phyloP scores from a whole-genome alignment of 2,888 invertebrate genomes.

The Entomobrya multifasciata region DNA sequence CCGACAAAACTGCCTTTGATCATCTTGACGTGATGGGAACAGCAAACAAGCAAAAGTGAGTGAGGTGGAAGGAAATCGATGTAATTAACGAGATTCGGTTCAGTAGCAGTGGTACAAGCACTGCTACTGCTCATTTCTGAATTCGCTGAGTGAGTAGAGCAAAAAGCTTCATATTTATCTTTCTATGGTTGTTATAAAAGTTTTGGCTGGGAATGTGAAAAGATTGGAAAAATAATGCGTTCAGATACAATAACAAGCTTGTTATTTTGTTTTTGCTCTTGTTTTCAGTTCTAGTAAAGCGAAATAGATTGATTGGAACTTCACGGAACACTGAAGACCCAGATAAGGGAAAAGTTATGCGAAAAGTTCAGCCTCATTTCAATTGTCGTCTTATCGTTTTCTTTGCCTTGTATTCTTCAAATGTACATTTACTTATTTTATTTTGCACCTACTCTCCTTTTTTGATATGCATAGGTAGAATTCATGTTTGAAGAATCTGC shows the following conservation, averaged over 20 bases:
- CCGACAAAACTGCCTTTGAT: background rate
- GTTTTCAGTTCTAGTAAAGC: too few species aligned
- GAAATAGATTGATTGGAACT: too few species aligned
- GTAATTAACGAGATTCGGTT: constrained; percentile 21
- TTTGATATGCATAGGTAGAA: background rate
- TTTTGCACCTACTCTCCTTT: background rate
- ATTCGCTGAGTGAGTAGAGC: background rate
- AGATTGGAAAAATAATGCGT: too few species aligned
- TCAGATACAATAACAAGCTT: constrained; percentile 9
- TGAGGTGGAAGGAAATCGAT: constrained; percentile 36
- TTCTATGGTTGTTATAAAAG: background rate
- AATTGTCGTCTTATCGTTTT: background rate
- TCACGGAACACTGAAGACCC: constrained; percentile 5
- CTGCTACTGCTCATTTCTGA: background rate
- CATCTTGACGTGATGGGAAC: too few species aligned
- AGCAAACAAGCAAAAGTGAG: constrained; percentile 36
- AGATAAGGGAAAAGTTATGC: background rate
- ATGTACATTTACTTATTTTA: too few species aligned
- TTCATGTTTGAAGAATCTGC: constrained; percentile 17
- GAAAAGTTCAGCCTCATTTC: constrained; percentile 12
- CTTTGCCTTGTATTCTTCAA: background rate
- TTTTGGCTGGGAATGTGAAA: too few species aligned
- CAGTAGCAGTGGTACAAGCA: too few species aligned
- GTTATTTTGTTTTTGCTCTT: constrained; percentile 4
- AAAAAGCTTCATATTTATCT: background rate